phyloP scores from a whole-genome alignment of 30 jellyfish, hydroid and myxozoan species.

The Aurelia aurita complex sp. Pacific region DNA sequence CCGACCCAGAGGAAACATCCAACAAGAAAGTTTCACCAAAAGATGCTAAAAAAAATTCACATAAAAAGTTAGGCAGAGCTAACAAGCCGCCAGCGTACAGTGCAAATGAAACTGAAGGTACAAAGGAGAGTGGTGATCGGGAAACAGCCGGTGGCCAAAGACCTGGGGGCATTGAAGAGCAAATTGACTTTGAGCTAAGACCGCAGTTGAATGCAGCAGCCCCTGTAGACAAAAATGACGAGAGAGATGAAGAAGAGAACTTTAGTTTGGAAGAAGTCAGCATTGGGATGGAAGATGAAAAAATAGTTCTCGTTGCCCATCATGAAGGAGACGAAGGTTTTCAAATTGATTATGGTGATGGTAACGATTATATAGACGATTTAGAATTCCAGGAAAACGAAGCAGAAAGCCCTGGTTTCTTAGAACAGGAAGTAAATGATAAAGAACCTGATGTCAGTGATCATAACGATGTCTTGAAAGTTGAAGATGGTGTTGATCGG shows the following conservation, averaged over 20 bases:
- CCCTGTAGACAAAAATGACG: too few relatives aligned
- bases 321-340: constrained; percentile 77
- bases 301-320: constrained; percentile 73
- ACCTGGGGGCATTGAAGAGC: too few relatives aligned
- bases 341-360: constrained; percentile 51
- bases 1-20: too few relatives aligned
- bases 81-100: too few relatives aligned
- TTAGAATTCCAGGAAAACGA: constrained; percentile 36
- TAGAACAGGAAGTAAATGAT: neutral
- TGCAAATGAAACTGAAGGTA: too few relatives aligned
- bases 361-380: neutral
- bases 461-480: constrained; percentile 2
- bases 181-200: too few relatives aligned
- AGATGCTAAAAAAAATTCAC: too few relatives aligned
- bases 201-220: too few relatives aligned
- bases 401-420: neutral
- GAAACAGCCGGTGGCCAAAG: neutral
- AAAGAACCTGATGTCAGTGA: neutral
- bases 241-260: neutral
- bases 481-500: constrained; percentile 43
- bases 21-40: too few relatives aligned
- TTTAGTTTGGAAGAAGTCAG: constrained; percentile 31
- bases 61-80: too few relatives aligned
- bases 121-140: constrained; percentile 2
- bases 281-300: constrained; percentile 49